Evolutionary conservation across 2,888 invertebrate species (phyloP), one percentile per base, ranked within the genome.

Genomic region (Rhyacophila evoluta): DNA sequence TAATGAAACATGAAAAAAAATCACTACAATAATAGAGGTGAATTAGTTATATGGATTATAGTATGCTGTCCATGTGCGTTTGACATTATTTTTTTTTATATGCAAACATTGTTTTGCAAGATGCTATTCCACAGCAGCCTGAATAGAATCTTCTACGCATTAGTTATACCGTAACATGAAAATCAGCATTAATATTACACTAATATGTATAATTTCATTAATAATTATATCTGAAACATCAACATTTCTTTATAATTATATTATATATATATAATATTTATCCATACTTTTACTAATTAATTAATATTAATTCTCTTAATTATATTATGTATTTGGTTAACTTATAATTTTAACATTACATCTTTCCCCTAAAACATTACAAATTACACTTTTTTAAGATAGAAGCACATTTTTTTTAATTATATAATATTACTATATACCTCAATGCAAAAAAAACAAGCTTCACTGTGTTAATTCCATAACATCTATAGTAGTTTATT

Each of bases 171-270:
- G 10, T 75, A 41, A 70, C 71, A 75, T 37, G 70, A 75, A 75
- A 33, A 71, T 76, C 55, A 76, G 76, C 76, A 55, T 72, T 72
- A 41, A 55, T 72, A 76, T 76, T 72, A 72, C 29, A 12, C 68
- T 77, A 73, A 68, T 77, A 73, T 73, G 19, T 33, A 55, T 74
- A 67, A 67, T 39, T 74, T 33, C 67, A 74, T 19, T 25, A 72
- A 79, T 79, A 79, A 70, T 75, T 79, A 68, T 79, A 67, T 79
- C 55, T 75, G 72, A 79, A 75, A 79, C 75, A 79, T 79, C 74
- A 75, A 79, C 75, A 79, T 75, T 74, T 79, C 69, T 70, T 74
- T 78, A 78, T 78, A 78, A n/a, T 41, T 55, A 55, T 55, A 19
- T 19, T 55, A 39, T 39, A 39, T 55, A 55, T 55, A 55, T 55